Base-by-base conservation (phyloP, 2,888 invertebrate species). In the Tortricodes alternella region DNA sequence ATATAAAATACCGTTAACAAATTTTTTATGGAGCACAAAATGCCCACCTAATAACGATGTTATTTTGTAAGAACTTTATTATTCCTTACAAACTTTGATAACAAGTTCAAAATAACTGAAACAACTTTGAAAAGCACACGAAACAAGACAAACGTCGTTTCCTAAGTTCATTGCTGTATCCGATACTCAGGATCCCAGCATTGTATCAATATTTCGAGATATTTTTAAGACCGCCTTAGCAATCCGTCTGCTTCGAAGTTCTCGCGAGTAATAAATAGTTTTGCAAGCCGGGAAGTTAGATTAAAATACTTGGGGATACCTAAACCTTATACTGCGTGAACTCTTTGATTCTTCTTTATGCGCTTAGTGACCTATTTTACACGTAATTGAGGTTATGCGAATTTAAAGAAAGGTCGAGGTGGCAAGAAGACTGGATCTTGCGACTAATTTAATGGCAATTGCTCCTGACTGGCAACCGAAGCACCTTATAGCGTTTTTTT, bases 261-360 rank as follows among this genome's bases (percentile, higher is more conserved):
- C 56, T 46, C 53, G 27, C n/a, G 58, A 52, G 66, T 67, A 73
- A 72, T 71, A 73, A 74, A 73, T 74, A 72, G 68, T 76, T 72
- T 52, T n/a, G 46, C 24, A 56, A 51, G 46, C 23, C 11, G 13
- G 27, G 50, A 56, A 56, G 43, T 56, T 56, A 56, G 56, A 56
- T 56, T 56, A 56, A 56, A 56, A 55, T 49, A 49, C 48, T 55
- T 55, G 34, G 13, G 19, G 55, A 18, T 15, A 34, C n/a, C 13
- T 23, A 11, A 4, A 13, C 27, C 18, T 13, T 13, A 19, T 37
- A 29, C n/a, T 44, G 44, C 18, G 29, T 13, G 15, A 29, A 48
- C 41, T 49, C 35, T 55, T 55, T 55, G 48, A 55, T 43, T 49
- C 34, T 18, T 21, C 55, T 49, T 49, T 49, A 49, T 55, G 35